Evolutionary conservation across 2,797 vertebrate genomes (phyloP), one percentile per base, ranked within the genome.

Genomic region (Cirrhinus mrigala): DNA sequence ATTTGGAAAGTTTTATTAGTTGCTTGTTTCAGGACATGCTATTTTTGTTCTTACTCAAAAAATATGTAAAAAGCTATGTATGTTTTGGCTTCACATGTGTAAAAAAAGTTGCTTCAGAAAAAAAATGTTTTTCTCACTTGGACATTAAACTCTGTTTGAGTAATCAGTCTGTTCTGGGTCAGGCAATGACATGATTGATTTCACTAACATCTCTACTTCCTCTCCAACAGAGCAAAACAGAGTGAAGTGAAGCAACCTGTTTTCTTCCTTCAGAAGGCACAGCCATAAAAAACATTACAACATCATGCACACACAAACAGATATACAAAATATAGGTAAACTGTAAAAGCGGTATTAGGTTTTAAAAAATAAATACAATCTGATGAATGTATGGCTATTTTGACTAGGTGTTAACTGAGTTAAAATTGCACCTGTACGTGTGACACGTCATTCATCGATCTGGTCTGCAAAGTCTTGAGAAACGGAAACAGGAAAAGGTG

Each of bases 221-320:
- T n/a, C 27, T 66, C 5, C 0, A 46, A 10, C 44, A 64, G 8
- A 74, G 33, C 3, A 71, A 54, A 60, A 50, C 40, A 66, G 7
- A 60, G 68, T 37, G 58, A 83, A 76, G 81, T 83, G 71, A 66
- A 64, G 71, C 5, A 83, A 83, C 27, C 8, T 60, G 29, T 75
- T 83, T 83, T 22, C 56, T 1, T 70, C 50, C 22, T 69, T 54
- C 22, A 68, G 22, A 16, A 15, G 16, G 50, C 56, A 50, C 24
- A 74, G 11, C 56, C 12, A 3, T 48, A 3, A 11, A 73, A 75
- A 69, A 54, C 48, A 24, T 69, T 69, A 37, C 56, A 75, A 74
- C 69, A 74, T 14, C 2, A 33, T 7, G 12, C 40, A 22, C 69
- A 22, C 27, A 70, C 37, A 77, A 40, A 77, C 20, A 24, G 1